Evolutionary conservation across 2,888 invertebrate genomes (phyloP), one percentile per base, ranked within the genome.

Genomic region (Branchinecta sandiegonensis): DNA sequence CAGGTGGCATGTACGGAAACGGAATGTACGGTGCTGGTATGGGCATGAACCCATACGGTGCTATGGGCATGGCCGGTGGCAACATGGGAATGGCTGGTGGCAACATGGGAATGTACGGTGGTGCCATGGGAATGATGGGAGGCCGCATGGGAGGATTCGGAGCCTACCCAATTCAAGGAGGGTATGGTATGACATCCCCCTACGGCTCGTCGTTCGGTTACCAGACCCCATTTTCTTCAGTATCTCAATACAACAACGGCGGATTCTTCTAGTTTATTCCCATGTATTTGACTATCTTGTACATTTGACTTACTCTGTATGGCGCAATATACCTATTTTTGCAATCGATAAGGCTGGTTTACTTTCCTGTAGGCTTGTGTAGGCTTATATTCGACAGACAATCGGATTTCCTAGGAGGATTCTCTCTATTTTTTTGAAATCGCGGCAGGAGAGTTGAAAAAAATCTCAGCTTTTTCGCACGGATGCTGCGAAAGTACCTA

Each of bases 201-300:
- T 56, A 17, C 10, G 63, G 63, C 8, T 10, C 2, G 9, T 56
- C 63, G 8, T 56, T 56, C 9, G 23, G 23, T 56, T 56, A 56
- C 63, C 63, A 56, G 23, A 56, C 63, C n/a, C 63, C 63, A 56
- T 56, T 56, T 23, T 56, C 63, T 17, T n/a, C 63, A 56, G 63
- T 56, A 17, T 56, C 63, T n/a, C 63, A 56, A 56, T 56, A 56
- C 23, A 56, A 56, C 23, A 56, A 56, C 10, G 63, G 63, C n/a
- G 63, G 63, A 1, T 56, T 10, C 63, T 56, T 56, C 11, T 56
- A 56, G 63, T 17, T 17, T 56, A 37, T 5, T 37, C 37, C 6
- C 37, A 37, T 37, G 37, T 37, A 37, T 37, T 37, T 37, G 37
- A 37, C 2, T 37, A 37, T 5, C 37, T 37, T 37, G 37, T 37